Evolutionary conservation across 2,888 invertebrate species (phyloP), one percentile per base, ranked within the genome.

Genomic region (Sepiola atlantica): DNA sequence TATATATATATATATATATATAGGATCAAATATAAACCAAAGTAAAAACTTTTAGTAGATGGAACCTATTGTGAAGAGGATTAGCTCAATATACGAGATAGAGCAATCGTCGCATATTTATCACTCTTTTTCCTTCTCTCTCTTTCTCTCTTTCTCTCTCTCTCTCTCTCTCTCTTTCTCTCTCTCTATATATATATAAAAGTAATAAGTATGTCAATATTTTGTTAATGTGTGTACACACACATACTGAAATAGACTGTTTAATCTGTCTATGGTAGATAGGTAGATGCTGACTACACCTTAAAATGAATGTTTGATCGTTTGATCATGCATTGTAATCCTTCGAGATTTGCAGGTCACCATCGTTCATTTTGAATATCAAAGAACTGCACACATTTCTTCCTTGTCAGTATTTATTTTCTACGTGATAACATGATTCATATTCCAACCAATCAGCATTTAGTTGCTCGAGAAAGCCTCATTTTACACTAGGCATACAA

Each of bases 351-450:
- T 77, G 45, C 32, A 77, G 77, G 77, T n/a, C n/a, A 14, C n/a
- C 16, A n/a, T n/a, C n/a, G 32, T 77, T n/a, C 12, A 77, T 77
- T 77, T 77, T n/a, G n/a, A 32, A 77, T n/a, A 77, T 77, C 77
- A 77, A 77, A 77, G n/a, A n/a, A 32, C 14, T 77, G 77, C 16
- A 77, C 32, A 77, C 77, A 77, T 77, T 77, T 32, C 77, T n/a
- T 45, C n/a, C 77, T n/a, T n/a, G 77, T 77, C n/a, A 77, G 77
- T 77, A 77, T 77, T 77, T 77, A n/a, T n/a, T 77, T 77, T 77
- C 77, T n/a, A 77, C n/a, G 32, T n/a, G n/a, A 77, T 77, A 32
- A 4, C n/a, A 77, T 77, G 77, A n/a, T 77, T 77, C 77, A 77
- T 77, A 77, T 77, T 77, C 77, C 1, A 32, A n/a, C n/a, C 32